phyloP scores from a whole-genome alignment of 2,888 invertebrate species.

The Diaphora mendica region DNA sequence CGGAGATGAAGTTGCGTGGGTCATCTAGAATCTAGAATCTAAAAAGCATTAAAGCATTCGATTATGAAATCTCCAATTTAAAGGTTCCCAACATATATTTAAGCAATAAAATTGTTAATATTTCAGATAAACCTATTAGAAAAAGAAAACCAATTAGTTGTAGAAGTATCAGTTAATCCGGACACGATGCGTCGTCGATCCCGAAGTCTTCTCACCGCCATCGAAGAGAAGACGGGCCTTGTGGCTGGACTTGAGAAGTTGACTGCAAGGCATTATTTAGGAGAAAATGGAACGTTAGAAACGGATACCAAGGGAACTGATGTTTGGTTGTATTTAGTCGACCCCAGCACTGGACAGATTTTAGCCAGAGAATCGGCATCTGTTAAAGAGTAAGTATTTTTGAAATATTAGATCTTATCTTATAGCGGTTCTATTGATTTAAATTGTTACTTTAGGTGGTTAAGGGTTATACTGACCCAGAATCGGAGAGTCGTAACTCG shows the following conservation, averaged over 20 bases:
- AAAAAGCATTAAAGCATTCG: too few species aligned
- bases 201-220: slow-evolving; percentile 83
- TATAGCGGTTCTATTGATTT: neutral
- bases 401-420: neutral
- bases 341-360: slow-evolving; percentile 92
- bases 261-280: slow-evolving; percentile 91
- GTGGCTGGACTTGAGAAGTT: slow-evolving; percentile 94
- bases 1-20: too few species aligned
- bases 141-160: slow-evolving; percentile 91
- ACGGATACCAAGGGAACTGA: slow-evolving; percentile 92
- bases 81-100: too few species aligned
- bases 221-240: slow-evolving; percentile 91
- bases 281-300: slow-evolving; percentile 91
- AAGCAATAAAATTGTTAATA: neutral
- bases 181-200: slow-evolving; percentile 88
- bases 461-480: too few species aligned
- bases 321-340: slow-evolving; percentile 94
- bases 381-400: slow-evolving; percentile 88
- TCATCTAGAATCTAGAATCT: too few species aligned
- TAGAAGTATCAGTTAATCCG: slow-evolving; percentile 91
- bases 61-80: neutral
- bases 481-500: too few species aligned
- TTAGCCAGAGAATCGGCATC: slow-evolving; percentile 90
- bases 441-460: neutral
- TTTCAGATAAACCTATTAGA: slow-evolving; percentile 92